Evolutionary conservation across 2,113 vertebrate genomes (phyloP).

Genomic region (Odontophorus gujanensis): DNA sequence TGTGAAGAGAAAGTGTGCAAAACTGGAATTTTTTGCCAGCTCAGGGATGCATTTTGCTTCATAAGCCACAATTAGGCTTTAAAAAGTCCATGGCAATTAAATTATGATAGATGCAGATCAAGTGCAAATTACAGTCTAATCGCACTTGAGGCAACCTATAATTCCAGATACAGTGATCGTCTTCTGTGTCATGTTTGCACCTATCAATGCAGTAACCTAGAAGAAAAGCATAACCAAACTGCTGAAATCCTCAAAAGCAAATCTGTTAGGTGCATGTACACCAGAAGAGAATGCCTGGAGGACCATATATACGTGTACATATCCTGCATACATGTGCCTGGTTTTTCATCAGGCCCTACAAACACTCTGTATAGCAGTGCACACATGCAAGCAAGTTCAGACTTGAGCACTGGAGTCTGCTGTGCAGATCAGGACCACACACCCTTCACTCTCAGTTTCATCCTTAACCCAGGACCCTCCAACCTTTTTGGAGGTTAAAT

Average conservation of each 20-base stretch:
- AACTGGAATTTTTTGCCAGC: background rate
- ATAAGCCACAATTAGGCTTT: background rate
- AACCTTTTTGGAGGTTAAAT: background rate
- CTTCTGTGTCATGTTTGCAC: background rate
- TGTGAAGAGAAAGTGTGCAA: background rate
- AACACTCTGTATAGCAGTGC: background rate
- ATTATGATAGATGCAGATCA: background rate
- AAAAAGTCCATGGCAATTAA: background rate
- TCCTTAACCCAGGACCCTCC: background rate
- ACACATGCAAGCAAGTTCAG: background rate
- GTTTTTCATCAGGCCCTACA: background rate
- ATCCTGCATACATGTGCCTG: rapidly evolving
- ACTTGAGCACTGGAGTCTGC: background rate
- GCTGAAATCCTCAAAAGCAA: background rate
- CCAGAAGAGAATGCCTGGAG: background rate
- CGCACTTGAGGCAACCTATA: background rate
- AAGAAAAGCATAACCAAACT: background rate
- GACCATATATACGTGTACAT: too few species aligned
- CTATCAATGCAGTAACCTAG: background rate
- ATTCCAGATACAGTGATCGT: background rate
- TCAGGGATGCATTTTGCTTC: background rate
- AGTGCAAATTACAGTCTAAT: background rate
- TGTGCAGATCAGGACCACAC: background rate
- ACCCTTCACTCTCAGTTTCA: background rate
- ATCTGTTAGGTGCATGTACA: background rate